These are phyloP conservation scores for Patiria miniata DNA, from an alignment of 35 echinoderm and acorn worm genomes.

Conservation along the genomic window DNA sequence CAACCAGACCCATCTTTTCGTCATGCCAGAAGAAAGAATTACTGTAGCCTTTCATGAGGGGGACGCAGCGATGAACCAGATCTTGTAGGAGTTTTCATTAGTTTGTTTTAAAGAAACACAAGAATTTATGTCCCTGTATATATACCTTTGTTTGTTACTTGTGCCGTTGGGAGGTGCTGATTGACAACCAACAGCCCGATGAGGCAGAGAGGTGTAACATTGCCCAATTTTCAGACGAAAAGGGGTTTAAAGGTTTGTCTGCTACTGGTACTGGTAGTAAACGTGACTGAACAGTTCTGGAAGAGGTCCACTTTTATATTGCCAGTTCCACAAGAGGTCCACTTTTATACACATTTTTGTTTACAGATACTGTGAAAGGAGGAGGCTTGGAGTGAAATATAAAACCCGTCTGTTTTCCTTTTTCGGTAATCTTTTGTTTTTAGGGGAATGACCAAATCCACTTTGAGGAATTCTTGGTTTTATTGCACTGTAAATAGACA, in stretches of 20 bases:
- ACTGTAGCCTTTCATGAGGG: neutral
- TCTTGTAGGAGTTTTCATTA: neutral
- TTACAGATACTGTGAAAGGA: neutral
- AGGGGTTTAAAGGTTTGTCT: neutral
- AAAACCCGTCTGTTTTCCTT: no score
- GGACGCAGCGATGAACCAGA: neutral
- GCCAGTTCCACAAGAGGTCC: no score
- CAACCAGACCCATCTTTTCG: neutral
- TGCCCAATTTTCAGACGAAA: neutral
- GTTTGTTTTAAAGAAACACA: conserved; percentile 14
- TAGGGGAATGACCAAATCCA: no score
- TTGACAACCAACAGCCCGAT: neutral
- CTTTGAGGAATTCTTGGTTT: no score
- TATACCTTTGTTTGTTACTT: neutral
- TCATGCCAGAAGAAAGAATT: neutral
- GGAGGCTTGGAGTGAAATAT: no score
- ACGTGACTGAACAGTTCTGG: neutral
- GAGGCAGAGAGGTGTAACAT: neutral
- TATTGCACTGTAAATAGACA: no score
- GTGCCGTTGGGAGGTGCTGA: neutral
- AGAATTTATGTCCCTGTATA: neutral
- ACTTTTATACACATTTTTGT: no score
- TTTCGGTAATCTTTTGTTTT: no score
- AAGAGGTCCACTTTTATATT: neutral
- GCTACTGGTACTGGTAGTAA: neutral